Percentiles rank a stretch among this genome's conserved stretches.
These are phyloP conservation scores for Spilogale gracilis DNA, from an alignment of 2,113 vertebrate genomes.

Conservation along the genomic window DNA sequence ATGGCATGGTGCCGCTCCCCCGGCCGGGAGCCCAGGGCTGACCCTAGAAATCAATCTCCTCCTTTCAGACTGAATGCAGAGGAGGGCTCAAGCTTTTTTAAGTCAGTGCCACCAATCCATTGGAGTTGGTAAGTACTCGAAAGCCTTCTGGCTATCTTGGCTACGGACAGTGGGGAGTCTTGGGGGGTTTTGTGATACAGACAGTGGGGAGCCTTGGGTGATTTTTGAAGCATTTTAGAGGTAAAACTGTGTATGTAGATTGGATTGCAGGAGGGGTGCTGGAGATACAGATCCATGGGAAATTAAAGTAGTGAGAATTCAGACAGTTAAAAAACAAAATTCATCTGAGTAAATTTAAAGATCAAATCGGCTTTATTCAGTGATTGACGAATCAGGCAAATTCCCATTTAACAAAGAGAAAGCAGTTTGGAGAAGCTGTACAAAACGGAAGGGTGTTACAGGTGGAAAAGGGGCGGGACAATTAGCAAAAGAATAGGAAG, in stretches of 20 bases:
- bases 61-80: background rate
- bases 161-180: background rate
- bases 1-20: fast-evolving
- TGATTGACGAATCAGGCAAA: background rate
- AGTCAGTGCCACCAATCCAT: background rate
- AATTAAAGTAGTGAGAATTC: background rate
- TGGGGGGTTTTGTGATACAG: background rate
- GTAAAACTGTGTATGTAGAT: background rate
- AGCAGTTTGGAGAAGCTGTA: background rate
- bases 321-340: background rate
- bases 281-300: background rate
- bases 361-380: background rate
- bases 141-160: background rate
- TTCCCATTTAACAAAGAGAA: background rate
- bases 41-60: background rate
- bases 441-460: background rate
- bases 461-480: background rate
- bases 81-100: background rate
- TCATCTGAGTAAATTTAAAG: background rate
- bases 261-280: background rate
- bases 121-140: background rate
- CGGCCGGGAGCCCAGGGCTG: background rate
- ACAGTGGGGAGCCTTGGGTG: background rate
- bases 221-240: slow-evolving; percentile 27
- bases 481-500: background rate